Percentiles rank a stretch among this genome's conserved stretches.
phyloP scores from a whole-genome alignment of 2,113 vertebrate species.

The Malurus elegans region DNA sequence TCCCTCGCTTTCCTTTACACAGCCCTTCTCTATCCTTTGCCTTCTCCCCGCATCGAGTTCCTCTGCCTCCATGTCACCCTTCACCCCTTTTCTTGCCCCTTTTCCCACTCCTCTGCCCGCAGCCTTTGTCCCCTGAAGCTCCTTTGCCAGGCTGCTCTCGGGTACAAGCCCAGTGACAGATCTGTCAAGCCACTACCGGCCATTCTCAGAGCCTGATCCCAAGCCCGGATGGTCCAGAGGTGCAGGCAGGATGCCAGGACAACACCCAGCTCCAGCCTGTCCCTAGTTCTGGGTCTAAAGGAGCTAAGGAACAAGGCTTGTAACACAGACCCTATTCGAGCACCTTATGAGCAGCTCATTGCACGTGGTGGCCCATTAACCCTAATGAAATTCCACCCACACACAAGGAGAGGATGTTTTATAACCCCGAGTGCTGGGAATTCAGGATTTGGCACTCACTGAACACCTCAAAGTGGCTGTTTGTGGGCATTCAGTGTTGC shows the following conservation, averaged over 20 bases:
- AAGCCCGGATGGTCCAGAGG: accelerated
- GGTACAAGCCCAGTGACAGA: not conserved
- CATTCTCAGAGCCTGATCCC: accelerated
- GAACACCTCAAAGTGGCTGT: not conserved
- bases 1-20: not conserved
- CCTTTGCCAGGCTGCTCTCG: not conserved
- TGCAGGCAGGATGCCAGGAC: no score
- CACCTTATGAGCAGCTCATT: not conserved
- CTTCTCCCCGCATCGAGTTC: not conserved
- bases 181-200: accelerated
- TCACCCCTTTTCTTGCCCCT: not conserved
- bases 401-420: not conserved
- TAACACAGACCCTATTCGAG: not conserved
- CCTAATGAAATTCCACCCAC: not conserved
- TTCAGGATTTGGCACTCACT: not conserved
- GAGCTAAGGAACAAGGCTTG: accelerated
- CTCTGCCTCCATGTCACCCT: not conserved
- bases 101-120: not conserved
- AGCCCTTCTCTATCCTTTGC: not conserved
- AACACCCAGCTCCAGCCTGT: not conserved
- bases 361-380: not conserved
- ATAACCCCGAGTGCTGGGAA: not conserved
- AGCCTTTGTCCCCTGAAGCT: not conserved
- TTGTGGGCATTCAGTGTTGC: not conserved
- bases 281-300: accelerated